phyloP scores from a whole-genome alignment of 2,888 invertebrate genomes.

The Acleris emargana region DNA sequence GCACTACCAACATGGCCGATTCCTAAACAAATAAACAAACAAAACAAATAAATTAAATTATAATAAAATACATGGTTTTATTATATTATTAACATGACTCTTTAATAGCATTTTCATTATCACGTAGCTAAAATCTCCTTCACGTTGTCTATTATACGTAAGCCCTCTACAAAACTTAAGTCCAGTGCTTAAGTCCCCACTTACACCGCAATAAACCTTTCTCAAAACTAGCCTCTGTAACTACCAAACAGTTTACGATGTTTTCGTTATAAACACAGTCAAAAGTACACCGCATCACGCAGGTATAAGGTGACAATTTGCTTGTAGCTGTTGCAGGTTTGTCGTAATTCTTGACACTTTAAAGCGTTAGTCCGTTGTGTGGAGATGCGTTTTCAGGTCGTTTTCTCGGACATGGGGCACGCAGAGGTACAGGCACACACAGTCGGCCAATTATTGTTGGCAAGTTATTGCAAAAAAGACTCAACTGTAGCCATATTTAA shows the following conservation, averaged over 20 bases:
- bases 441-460: too few species aligned
- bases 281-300: not conserved
- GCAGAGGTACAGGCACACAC: too few species aligned
- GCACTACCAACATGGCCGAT: too few species aligned
- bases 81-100: too few species aligned
- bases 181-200: constrained; percentile 13
- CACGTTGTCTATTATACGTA: not conserved
- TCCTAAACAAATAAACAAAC: too few species aligned
- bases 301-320: not conserved
- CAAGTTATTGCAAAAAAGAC: too few species aligned
- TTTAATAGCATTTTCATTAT: too few species aligned
- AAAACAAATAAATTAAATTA: too few species aligned
- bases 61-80: too few species aligned
- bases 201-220: constrained; percentile 11
- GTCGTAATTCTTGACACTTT: constrained; percentile 5
- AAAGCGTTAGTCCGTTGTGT: constrained; percentile 9
- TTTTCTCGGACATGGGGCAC: constrained; percentile 3
- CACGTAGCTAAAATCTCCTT: too few species aligned
- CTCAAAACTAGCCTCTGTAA: constrained; percentile 17
- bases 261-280: constrained; percentile 1
- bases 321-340: not conserved
- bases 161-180: not conserved
- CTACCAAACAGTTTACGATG: constrained; percentile 34
- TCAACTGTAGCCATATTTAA: too few species aligned
- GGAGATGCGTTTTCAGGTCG: constrained; percentile 19